A percentile compares a stretch with the other conserved stretches of the same genome.
Conservation (phyloP, 2,888 invertebrate genomes). For the Spialia ferax region DNA sequence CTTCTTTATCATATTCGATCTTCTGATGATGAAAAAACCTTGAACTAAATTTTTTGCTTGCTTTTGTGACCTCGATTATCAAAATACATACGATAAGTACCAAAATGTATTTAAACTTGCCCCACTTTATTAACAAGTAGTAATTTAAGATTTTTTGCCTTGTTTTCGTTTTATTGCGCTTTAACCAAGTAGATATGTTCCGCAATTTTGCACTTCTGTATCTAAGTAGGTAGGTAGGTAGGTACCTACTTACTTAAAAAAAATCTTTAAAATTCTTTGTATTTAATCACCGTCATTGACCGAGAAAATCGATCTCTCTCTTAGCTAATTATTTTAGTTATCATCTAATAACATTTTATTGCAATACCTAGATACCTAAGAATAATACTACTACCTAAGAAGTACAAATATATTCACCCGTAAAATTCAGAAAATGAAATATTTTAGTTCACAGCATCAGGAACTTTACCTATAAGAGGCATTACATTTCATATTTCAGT, state of each 20-base stretch:
- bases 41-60: constrained; percentile 2
- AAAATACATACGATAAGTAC: background rate
- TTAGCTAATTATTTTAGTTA: no score
- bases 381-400: no score
- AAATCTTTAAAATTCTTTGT: no score
- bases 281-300: no score
- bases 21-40: background rate
- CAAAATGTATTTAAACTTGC: background rate
- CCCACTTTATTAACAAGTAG: background rate
- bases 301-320: no score
- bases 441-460: background rate
- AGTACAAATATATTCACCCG: no score
- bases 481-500: constrained; percentile 9
- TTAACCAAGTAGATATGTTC: background rate
- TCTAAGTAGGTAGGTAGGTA: no score
- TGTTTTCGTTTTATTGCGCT: background rate
- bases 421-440: background rate
- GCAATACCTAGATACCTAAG: no score
- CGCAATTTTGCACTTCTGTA: no score
- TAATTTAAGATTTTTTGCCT: background rate
- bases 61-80: background rate
- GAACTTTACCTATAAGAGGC: constrained; percentile 8
- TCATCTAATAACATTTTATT: no score
- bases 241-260: no score
- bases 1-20: background rate